Conservation (phyloP, 2,113 vertebrate genomes). For the Sprattus sprattus region DNA sequence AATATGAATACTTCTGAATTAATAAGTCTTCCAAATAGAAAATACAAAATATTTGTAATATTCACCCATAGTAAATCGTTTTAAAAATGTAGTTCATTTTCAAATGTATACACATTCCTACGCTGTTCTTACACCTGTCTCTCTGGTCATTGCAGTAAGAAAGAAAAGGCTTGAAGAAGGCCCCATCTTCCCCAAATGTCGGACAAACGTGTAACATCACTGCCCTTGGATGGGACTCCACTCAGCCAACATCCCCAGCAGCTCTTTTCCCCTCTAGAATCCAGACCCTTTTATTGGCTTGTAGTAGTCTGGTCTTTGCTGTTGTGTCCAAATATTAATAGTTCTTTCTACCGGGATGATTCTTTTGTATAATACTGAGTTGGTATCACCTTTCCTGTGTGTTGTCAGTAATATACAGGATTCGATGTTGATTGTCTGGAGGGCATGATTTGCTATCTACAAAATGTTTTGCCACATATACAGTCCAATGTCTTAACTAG, state of each 20-base stretch:
- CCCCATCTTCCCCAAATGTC: conserved; percentile 95
- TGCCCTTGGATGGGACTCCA: conserved; percentile 26
- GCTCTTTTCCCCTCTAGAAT: conserved; percentile 23
- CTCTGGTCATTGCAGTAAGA: conserved; percentile 78
- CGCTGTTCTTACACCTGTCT: conserved; percentile 31
- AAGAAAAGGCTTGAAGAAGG: conserved; percentile 93
- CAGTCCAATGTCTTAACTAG: conserved; percentile 13
- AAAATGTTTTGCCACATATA: conserved; percentile 7
- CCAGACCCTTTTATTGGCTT: not conserved
- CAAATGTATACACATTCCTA: not conserved
- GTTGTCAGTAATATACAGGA: not conserved
- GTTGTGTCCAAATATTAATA: not conserved
- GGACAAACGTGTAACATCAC: conserved; percentile 84
- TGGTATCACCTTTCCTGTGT: not conserved
- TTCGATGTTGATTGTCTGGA: conserved; percentile 5
- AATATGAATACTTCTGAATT: no score
- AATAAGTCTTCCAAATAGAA: no score
- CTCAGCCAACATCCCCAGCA: conserved; percentile 25
- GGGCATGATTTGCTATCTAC: conserved; percentile 23
- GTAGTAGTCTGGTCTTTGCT: conserved; percentile 30
- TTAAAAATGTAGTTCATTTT: no score
- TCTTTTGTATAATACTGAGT: not conserved
- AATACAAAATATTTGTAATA: no score
- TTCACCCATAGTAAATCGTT: no score
- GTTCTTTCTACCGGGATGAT: not conserved